phyloP scores from a whole-genome alignment of 2,113 vertebrate genomes.

The Syngnathus scovelli region DNA sequence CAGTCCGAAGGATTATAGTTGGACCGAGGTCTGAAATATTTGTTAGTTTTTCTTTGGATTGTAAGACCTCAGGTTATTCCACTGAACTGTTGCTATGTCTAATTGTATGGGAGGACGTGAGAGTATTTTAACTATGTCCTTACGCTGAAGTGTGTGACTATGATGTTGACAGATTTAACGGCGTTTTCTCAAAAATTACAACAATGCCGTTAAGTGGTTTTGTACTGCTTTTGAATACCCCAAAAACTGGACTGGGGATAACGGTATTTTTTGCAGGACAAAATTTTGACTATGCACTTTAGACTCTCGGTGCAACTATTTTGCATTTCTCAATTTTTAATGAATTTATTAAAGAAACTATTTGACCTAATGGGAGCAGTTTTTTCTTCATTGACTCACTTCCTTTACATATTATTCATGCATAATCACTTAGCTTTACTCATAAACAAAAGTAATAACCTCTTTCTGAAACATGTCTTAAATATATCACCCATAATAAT shows the following conservation, averaged over 20 bases:
- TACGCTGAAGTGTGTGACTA: no score
- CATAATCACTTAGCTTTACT: no score
- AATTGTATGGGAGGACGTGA: neutral
- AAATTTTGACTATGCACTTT: slow-evolving; percentile 1
- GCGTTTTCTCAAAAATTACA: neutral
- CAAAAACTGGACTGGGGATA: neutral
- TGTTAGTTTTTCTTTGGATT: neutral
- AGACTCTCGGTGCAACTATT: neutral
- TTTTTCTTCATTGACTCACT: neutral
- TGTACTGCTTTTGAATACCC: neutral
- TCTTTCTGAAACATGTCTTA: no score
- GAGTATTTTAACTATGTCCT: neutral
- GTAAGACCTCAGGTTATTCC: neutral
- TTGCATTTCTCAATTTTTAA: neutral
- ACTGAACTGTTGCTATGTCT: neutral
- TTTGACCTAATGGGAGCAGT: neutral
- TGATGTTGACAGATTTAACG: neutral
- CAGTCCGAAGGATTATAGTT: neutral
- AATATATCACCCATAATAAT: no score
- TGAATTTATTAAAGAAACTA: neutral
- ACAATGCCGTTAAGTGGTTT: neutral
- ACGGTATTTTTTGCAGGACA: neutral
- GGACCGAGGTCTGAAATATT: neutral
- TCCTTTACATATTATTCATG: neutral
- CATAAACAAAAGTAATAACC: no score